Base-by-base conservation (phyloP, 2,113 vertebrate species). In the Lagopus muta region DNA sequence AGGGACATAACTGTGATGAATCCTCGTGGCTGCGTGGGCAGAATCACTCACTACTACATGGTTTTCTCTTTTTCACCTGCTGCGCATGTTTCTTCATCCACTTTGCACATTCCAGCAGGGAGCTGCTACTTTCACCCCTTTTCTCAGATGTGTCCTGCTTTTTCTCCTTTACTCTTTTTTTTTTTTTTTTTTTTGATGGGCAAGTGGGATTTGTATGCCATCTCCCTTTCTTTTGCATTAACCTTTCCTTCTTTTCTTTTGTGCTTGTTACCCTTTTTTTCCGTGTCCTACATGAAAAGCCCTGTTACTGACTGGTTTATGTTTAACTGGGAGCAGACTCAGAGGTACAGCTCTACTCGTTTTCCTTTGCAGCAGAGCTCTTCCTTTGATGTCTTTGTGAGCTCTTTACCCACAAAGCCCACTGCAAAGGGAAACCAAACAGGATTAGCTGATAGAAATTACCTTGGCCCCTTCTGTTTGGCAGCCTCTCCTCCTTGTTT, bases 381-480 rank as follows among this genome's bases (percentile, higher is more conserved):
- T 93, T 32, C 75, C 91, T 96, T 96, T 96, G 95, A 96, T 96
- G 95, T 94, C 94, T 94, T 96, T 97, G 96, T 93, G 82, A 94
- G 94, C 93, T 75, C 82, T 40, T 67, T 57, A 58, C 88, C 85
- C 89, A 83, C 89, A 96, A 95, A 94, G 95, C 91, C 42, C 0
- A 7, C 87, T 27, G 74, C 95, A 78, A 57, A 92, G 88, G 76
- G 93, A 96, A 97, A 88, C 94, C 92, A 96, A 97, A 96, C 93
- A 97, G 96, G 96, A 96, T 96, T 96, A 96, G 81, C 89, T 54
- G 92, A 27, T 76, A 75, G 83, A 92, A 96, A 94, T 96, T 95
- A 92, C 96, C 89, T 93, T 34, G 24, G 90, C 86, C 94, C 90
- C 90, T 96, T 96, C 88, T 95, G 85, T 93, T 84, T 75, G 30